phyloP scores from a whole-genome alignment of 2,113 vertebrate species.

The Neopipo cinnamomea region DNA sequence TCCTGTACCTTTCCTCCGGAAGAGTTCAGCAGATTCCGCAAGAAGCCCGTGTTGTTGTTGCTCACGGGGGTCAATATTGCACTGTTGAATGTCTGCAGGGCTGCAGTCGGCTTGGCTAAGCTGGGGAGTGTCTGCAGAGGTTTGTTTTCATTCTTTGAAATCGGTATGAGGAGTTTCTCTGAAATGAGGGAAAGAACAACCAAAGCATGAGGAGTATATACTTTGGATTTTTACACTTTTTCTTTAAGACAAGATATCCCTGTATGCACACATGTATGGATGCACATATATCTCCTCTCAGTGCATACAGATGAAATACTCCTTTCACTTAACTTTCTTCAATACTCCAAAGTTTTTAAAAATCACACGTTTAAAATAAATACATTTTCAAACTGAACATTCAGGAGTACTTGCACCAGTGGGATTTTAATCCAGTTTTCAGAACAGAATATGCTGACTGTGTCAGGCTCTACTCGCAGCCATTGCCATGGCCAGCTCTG shows the following conservation, averaged over 20 bases:
- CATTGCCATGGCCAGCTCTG: not conserved
- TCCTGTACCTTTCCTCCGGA: constrained; percentile 72
- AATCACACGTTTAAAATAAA: not conserved
- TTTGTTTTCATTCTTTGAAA: constrained; percentile 76
- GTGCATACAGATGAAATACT: not conserved
- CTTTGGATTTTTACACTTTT: not conserved
- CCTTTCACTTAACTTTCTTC: not conserved
- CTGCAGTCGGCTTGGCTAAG: constrained; percentile 70
- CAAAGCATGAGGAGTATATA: rapidly evolving
- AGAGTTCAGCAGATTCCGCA: constrained; percentile 79
- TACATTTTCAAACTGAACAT: not conserved
- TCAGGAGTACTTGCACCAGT: not conserved
- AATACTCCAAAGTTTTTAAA: not conserved
- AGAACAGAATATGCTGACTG: not conserved
- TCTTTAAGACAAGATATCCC: not conserved
- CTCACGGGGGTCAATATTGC: constrained; percentile 78
- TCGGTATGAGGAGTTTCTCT: constrained; percentile 72
- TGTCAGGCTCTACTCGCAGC: not conserved
- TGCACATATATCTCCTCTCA: too few species aligned
- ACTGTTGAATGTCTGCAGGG: constrained; percentile 80
- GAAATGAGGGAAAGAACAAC: not conserved
- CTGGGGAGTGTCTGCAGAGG: constrained; percentile 73
- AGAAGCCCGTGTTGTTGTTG: constrained; percentile 77
- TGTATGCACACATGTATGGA: too few species aligned
- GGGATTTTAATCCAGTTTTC: not conserved